These are phyloP conservation scores for Apotomis betuletana DNA, from an alignment of 2,888 invertebrate genomes.

Conservation along the genomic window DNA sequence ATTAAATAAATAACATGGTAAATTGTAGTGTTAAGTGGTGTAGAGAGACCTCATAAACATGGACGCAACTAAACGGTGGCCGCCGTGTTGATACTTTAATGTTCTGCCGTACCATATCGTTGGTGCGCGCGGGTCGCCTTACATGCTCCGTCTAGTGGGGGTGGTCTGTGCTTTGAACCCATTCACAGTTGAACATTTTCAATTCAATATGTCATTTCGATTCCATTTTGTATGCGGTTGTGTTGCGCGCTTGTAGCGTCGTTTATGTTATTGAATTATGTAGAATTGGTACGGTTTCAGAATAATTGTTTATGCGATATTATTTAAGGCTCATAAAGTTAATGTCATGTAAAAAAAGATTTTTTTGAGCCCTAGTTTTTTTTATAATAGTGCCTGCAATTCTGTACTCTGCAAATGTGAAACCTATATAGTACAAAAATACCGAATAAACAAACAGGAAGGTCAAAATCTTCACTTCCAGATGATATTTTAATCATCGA, in stretches of 20 bases:
- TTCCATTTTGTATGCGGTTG: constrained; percentile 13
- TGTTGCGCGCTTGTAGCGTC: constrained; percentile 12
- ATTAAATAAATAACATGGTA: too few relatives aligned
- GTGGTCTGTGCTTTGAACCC: constrained; percentile 35
- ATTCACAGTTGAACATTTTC: constrained; percentile 17
- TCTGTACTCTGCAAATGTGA: background rate
- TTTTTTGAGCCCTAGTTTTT: background rate
- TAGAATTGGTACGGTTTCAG: background rate
- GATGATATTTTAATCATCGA: too few relatives aligned
- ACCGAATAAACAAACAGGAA: too few relatives aligned
- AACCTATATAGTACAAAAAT: background rate
- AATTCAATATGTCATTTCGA: constrained; percentile 21
- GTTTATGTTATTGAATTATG: background rate
- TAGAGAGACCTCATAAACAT: too few relatives aligned
- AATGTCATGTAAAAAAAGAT: background rate
- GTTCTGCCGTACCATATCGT: too few relatives aligned
- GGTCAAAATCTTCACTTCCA: too few relatives aligned
- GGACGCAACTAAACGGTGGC: too few relatives aligned
- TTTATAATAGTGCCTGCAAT: background rate
- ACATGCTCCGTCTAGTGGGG: background rate
- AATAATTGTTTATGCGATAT: too few relatives aligned
- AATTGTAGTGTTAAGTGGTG: too few relatives aligned
- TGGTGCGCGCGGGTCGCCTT: too few relatives aligned
- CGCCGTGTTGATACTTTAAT: too few relatives aligned
- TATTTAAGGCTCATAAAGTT: background rate